Percentiles rank a stretch among this genome's conserved stretches.
Evolutionary conservation across 2,113 vertebrate species (phyloP).

Genomic region (Nycticryphes semicollaris): DNA sequence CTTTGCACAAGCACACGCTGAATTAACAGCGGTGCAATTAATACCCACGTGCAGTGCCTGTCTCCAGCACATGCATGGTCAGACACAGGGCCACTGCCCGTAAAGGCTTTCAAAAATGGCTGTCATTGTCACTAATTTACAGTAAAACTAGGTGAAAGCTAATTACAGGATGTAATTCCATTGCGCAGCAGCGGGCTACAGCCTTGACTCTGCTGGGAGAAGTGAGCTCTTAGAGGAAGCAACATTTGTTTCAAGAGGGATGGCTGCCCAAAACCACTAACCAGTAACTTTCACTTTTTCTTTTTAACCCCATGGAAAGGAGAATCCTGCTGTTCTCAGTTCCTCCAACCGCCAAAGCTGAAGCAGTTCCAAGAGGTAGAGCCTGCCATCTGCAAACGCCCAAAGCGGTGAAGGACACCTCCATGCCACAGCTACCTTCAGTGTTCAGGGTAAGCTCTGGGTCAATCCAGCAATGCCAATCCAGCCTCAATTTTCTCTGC

Average conservation of each 20-base stretch:
- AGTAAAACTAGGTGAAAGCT: slow-evolving; percentile 13
- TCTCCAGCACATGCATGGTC: not conserved
- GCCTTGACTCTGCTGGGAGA: not conserved
- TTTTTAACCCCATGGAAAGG: not conserved
- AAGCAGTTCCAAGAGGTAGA: not conserved
- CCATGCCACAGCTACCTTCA: not conserved
- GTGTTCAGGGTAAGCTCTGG: not conserved
- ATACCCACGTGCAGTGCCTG: fast-evolving
- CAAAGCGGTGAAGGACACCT: not conserved
- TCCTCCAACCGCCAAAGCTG: not conserved
- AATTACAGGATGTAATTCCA: slow-evolving; percentile 11
- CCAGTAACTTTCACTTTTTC: slow-evolving; percentile 9
- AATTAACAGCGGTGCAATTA: not conserved
- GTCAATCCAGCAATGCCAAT: not conserved
- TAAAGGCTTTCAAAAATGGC: not conserved
- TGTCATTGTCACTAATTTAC: not conserved
- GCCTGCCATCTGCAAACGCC: not conserved
- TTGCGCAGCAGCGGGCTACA: not conserved
- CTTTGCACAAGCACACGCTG: not conserved
- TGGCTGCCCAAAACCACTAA: slow-evolving; percentile 30
- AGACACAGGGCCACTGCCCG: not conserved
- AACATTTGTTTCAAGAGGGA: not conserved
- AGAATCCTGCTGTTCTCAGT: not conserved
- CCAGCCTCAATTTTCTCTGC: not conserved
- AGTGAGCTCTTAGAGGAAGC: not conserved